A percentile compares a stretch with the other conserved stretches of the same genome.
These are phyloP conservation scores for Strigamia crassipes DNA, from an alignment of 2,888 invertebrate species.

Conservation along the genomic window DNA sequence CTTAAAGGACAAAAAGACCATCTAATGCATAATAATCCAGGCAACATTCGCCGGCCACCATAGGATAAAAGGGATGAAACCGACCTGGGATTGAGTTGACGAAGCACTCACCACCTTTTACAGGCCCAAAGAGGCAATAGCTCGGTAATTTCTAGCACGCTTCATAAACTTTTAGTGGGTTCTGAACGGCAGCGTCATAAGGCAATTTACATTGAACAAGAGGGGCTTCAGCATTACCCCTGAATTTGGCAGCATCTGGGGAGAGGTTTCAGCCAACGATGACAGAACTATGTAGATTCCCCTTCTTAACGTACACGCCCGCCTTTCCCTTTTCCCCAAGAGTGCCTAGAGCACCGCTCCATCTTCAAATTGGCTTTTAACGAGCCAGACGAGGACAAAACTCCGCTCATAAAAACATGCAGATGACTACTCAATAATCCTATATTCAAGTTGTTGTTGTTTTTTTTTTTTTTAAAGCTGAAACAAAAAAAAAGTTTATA, in stretches of 20 bases:
- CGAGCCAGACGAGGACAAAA: conserved; percentile 42
- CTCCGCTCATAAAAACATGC: conserved; percentile 28
- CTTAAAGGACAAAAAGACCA: conserved; percentile 1
- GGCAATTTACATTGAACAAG: conserved; percentile 42
- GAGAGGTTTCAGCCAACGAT: conserved; percentile 42
- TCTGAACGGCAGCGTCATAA: conserved; percentile 42
- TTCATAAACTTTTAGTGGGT: conserved; percentile 40
- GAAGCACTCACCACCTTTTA: conserved; percentile 40
- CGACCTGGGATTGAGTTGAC: conserved; percentile 39
- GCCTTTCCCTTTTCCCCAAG: conserved; percentile 36
- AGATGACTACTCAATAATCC: conserved; percentile 18
- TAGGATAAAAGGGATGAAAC: conserved; percentile 28
- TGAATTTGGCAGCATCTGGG: conserved; percentile 41
- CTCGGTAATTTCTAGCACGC: conserved; percentile 40
- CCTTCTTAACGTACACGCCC: conserved; percentile 31
- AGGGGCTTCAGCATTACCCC: conserved; percentile 25
- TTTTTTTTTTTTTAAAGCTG: background rate
- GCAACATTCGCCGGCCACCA: background rate
- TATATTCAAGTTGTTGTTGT: background rate
- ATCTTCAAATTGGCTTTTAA: conserved; percentile 42
- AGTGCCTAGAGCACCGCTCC: conserved; percentile 35
- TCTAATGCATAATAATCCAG: conserved; percentile 33
- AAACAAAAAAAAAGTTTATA: background rate
- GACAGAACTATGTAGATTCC: conserved; percentile 38
- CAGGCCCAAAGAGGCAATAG: conserved; percentile 38